Base-by-base conservation (phyloP, 2,888 invertebrate species). In the Bedellia somnulentella region DNA sequence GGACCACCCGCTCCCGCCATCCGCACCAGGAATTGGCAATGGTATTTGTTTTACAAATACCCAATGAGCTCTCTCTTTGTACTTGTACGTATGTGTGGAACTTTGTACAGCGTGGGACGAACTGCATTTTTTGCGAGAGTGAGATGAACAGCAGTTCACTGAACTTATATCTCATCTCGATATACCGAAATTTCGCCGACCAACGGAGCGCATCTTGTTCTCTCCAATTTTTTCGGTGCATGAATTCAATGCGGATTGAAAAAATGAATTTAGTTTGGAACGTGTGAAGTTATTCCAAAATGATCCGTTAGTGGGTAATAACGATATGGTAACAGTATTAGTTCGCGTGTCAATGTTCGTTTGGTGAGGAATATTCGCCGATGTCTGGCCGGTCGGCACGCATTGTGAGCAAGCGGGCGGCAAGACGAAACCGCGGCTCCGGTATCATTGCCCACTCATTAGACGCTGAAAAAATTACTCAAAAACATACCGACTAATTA, bases 41-140 rank as follows among this genome's bases (percentile, higher is more conserved):
- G n/a, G n/a, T n/a, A n/a, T n/a, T n/a, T n/a, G n/a, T n/a, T n/a
- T n/a, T n/a, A n/a, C n/a, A n/a, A n/a, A n/a, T n/a, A n/a, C n/a
- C n/a, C n/a, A n/a, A n/a, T n/a, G n/a, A n/a, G n/a, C n/a, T n/a
- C n/a, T n/a, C n/a, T n/a, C n/a, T n/a, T n/a, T n/a, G n/a, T n/a
- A n/a, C n/a, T n/a, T 41, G 38, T 49, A 40, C 40, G 48, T 47
- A 43, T 60, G 63, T 61, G 62, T 58, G 60, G 62, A 57, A 56
- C 52, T 32, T 59, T 57, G 61, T 64, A 66, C 54, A 52, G 57
- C 61, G 73, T 70, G 71, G 70, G 71, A 63, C 59, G 70, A 55
- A 57, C 52, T 75, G 70, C 71, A 75, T 70, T 75, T 75, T 75
- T 75, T 75, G 71, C 67, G 57, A 52, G 48, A 54, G 47, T 45